Base-by-base conservation (phyloP, 2,113 vertebrate genomes). In the Damaliscus lunatus region DNA sequence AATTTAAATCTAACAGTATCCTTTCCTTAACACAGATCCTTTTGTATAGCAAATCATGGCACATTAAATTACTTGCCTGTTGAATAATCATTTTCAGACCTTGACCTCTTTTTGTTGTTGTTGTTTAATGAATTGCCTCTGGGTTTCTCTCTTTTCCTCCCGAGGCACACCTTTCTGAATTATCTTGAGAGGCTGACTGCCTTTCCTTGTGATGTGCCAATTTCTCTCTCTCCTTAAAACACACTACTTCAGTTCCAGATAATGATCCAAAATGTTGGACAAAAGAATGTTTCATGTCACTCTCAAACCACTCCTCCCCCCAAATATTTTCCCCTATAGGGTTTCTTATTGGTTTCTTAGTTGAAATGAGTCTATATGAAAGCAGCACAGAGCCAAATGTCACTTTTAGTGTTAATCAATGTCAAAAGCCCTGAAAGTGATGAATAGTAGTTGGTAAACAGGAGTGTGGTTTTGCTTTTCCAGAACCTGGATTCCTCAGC, bases 1-100 rank as follows among this genome's bases (percentile, higher is more conserved):
- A 95, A 94, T 96, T 97, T 94, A 80, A 94, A 94, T 46, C 16
- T 90, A 94, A 85, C 15, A 91, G 23, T 27, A 82, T 91, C 4
- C 46, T 92, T 97, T 87, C 40, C n/a, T 96, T 82, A 84, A 7
- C 40, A 64, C 14, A 64, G 14, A 50, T 59, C 48, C 43, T 52
- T 97, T 95, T 90, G 43, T 92, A 33, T 77, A 55, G 14, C 13
- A 62, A 97, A 94, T 88, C 21, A 11, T 57, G 53, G 36, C 23
- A 83, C 27, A 43, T 95, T 96, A 78, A 92, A 83, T 97, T 71
- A 83, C 81, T 55, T 77, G 40, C 59, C 60, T 96, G 3, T 62
- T 78, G 88, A 95, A 40, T 88, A 94, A 78, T 88, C 43, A 87
- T 67, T 46, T 92, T 94, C 67, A 78, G 84, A 64, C 21, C 36